Percentiles rank a stretch among this genome's conserved stretches.
Evolutionary conservation across 2,113 vertebrate genomes (phyloP).

Genomic region (human (Homo sapiens)): DNA sequence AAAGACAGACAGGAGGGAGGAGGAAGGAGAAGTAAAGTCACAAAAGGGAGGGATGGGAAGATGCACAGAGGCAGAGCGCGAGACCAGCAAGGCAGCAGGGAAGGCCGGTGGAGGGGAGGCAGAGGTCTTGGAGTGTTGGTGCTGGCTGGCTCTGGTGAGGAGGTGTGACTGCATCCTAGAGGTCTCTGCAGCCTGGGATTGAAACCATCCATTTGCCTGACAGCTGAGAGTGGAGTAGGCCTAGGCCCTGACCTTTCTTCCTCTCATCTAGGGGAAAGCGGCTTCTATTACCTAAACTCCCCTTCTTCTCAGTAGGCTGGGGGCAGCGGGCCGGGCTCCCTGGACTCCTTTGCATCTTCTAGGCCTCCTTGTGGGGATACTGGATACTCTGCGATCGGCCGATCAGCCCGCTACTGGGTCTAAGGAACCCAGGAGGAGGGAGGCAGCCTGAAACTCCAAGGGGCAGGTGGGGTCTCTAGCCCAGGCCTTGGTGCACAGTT

Average conservation of each 20-base stretch:
- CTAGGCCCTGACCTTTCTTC: background rate
- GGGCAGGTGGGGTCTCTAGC: background rate
- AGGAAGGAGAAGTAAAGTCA: background rate
- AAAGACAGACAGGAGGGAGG: background rate
- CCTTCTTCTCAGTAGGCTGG: background rate
- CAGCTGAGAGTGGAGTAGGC: background rate
- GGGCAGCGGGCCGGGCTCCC: fast-evolving
- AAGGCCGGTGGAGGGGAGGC: fast-evolving
- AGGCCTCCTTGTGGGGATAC: background rate
- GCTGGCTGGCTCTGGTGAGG: background rate
- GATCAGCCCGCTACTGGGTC: background rate
- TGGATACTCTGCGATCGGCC: background rate
- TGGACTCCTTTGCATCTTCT: background rate
- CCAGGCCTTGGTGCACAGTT: background rate
- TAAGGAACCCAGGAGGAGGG: background rate
- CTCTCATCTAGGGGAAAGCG: background rate
- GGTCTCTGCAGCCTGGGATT: background rate
- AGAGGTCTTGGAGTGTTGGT: fast-evolving
- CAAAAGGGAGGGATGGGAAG: background rate
- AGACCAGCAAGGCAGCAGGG: background rate
- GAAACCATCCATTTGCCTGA: constrained; percentile 7
- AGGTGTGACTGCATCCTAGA: background rate
- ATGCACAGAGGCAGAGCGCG: too few relatives aligned
- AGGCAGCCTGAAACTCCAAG: background rate
- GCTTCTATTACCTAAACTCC: background rate